Percentiles rank a stretch among this genome's conserved stretches.
These are phyloP conservation scores for Lontra canadensis DNA, from an alignment of 2,113 vertebrate genomes.

Conservation along the genomic window DNA sequence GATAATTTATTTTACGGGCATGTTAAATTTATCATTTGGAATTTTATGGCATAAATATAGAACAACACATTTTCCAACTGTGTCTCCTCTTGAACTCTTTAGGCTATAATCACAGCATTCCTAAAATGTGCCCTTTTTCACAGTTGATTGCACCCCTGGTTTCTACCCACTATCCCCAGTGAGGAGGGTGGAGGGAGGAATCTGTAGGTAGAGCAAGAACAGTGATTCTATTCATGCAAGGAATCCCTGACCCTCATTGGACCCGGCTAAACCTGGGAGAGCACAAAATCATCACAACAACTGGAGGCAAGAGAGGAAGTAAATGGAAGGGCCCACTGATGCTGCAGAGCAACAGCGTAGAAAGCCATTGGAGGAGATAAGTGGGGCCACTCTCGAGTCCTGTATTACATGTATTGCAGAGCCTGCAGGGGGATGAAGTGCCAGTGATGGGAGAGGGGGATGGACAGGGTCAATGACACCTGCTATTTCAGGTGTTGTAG, in stretches of 20 bases:
- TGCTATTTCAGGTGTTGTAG: neutral
- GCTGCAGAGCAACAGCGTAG: neutral
- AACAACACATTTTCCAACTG: neutral
- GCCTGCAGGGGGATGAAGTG: neutral
- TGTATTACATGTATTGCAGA: neutral
- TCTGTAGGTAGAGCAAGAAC: neutral
- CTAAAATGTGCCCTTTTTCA: neutral
- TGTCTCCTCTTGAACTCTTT: neutral
- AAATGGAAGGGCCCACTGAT: neutral
- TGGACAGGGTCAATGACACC: neutral
- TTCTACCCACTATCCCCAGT: neutral
- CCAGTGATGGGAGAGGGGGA: neutral
- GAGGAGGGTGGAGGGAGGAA: too few species aligned
- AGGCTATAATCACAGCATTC: neutral
- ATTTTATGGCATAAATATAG: neutral
- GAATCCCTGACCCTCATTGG: neutral
- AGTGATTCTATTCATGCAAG: neutral
- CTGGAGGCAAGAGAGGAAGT: neutral
- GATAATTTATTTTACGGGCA: neutral
- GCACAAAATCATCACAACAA: too few species aligned
- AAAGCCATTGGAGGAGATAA: neutral
- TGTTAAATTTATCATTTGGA: slow-evolving; percentile 3
- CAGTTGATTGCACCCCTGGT: neutral
- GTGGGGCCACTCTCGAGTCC: accelerated
- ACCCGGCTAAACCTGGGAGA: neutral